Base-by-base conservation (phyloP, 2,113 vertebrate genomes). In the Myrmecobius fasciatus region DNA sequence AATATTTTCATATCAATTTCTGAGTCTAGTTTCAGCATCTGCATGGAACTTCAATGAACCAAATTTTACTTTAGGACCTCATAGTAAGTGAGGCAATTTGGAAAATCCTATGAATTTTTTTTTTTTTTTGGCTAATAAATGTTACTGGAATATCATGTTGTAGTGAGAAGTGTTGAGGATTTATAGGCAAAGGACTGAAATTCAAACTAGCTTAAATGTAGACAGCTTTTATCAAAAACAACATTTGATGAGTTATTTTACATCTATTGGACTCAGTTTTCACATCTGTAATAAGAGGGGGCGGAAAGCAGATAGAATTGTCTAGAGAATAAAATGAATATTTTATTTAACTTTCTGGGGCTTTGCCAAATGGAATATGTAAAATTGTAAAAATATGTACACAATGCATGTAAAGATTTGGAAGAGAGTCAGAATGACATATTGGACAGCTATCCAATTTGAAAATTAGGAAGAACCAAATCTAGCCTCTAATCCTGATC, bases 1-100 rank as follows among this genome's bases (percentile, higher is more conserved):
- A 93, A 89, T 75, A 54, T 12, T 49, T 93, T 93, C 5, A 75
- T 47, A n/a, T 95, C 94, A 53, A 49, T 90, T 96, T 95, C 83
- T 53, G 52, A 91, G 94, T 75, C 48, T 89, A 20, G 90, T 17
- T 92, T 51, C 53, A 83, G 43, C 67, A 83, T 83, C 67, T 3
- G 36, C 51, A 53, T 1, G 46, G 94, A 75, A 48, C 22, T 89
- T 17, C n/a, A 51, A 31, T 20, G 25, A 92, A 88, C 5, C 0
- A 0, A 67, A 67, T 26, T 22, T 7, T 26, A 51, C 25, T 22
- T 8, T 26, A 47, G 3, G 47, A 26, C 25, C 49, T 52, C n/a
- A 20, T 25, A 46, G 89, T 94, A 52, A 95, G 47, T 0, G 36
- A 10, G 43, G 48, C 3, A 93, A 2, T 89, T 92, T 49, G 17